phyloP scores from a whole-genome alignment of 2,888 invertebrate genomes.

The Agriotes lineatus region DNA sequence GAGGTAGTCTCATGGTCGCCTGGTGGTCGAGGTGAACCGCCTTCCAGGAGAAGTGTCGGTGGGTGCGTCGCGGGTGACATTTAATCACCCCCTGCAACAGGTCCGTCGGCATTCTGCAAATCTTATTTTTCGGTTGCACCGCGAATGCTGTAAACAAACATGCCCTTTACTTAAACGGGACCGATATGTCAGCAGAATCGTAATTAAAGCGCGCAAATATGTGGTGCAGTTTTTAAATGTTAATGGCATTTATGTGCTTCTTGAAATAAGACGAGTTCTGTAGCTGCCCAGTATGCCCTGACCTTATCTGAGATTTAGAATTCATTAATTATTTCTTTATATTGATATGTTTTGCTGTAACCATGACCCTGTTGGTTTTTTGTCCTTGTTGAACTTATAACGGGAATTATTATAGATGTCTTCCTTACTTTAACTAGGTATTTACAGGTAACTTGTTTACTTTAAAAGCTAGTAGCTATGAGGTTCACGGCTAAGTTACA shows the following conservation, averaged over 20 bases:
- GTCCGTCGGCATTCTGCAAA: constrained; percentile 26
- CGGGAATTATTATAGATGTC: too few species aligned
- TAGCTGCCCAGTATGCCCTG: not conserved
- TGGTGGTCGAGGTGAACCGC: constrained; percentile 48
- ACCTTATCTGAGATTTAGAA: constrained; percentile 9
- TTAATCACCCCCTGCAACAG: constrained; percentile 31
- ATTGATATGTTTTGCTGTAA: not conserved
- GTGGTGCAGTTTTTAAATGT: not conserved
- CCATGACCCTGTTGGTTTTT: constrained; percentile 9
- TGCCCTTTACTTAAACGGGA: constrained; percentile 8
- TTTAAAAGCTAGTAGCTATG: too few species aligned
- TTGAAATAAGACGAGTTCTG: not conserved
- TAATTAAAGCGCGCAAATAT: not conserved
- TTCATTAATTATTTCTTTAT: not conserved
- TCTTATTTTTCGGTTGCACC: constrained; percentile 11
- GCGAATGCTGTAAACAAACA: constrained; percentile 2
- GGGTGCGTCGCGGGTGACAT: constrained; percentile 34
- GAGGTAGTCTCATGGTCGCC: constrained; percentile 47
- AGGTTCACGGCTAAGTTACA: too few species aligned
- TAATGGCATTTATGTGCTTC: not conserved
- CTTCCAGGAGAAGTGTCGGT: constrained; percentile 30
- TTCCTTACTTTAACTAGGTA: too few species aligned
- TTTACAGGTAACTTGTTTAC: too few species aligned
- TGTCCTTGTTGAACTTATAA: too few species aligned
- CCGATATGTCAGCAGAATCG: constrained; percentile 5